These are phyloP conservation scores for Drosophila pandora DNA, from an alignment of 1,140 invertebrate species.

Conservation along the genomic window DNA sequence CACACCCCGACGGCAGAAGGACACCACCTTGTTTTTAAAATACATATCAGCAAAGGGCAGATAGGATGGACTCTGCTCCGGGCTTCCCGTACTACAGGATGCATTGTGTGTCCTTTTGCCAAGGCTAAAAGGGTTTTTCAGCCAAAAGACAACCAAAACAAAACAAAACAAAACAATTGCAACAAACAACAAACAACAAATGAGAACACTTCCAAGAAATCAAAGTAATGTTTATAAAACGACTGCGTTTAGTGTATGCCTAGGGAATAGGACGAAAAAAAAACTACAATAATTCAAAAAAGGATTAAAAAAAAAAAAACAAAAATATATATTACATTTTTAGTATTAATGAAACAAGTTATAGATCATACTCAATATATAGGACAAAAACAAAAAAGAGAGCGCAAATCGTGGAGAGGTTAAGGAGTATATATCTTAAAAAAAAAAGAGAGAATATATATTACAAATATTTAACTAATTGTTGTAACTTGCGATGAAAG, in stretches of 20 bases:
- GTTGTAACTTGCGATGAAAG: conserved; percentile 27
- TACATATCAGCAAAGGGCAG: conserved; percentile 48
- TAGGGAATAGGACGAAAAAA: conserved; percentile 23
- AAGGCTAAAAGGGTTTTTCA: neutral
- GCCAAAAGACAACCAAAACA: neutral
- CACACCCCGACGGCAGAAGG: conserved; percentile 5
- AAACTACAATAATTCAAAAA: conserved; percentile 28
- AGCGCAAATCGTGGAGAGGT: conserved; percentile 19
- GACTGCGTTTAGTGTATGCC: conserved; percentile 60
- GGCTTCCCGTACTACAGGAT: conserved; percentile 33
- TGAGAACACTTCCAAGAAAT: conserved; percentile 61
- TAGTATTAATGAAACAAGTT: conserved; percentile 49
- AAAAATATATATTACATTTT: conserved; percentile 47
- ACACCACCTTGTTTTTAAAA: conserved; percentile 35
- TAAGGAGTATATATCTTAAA: neutral
- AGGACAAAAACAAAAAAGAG: conserved; percentile 1
- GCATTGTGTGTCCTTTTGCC: conserved; percentile 9
- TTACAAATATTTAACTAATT: conserved; percentile 24
- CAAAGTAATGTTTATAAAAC: conserved; percentile 70
- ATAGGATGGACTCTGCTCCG: conserved; percentile 17
- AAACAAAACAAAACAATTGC: neutral
- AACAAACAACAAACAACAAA: conserved; percentile 32
- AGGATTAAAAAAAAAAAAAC: neutral
- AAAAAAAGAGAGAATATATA: conserved; percentile 4
- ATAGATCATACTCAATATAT: conserved; percentile 36